phyloP scores from a whole-genome alignment of 2,888 invertebrate genomes.

The Unio pictorum region DNA sequence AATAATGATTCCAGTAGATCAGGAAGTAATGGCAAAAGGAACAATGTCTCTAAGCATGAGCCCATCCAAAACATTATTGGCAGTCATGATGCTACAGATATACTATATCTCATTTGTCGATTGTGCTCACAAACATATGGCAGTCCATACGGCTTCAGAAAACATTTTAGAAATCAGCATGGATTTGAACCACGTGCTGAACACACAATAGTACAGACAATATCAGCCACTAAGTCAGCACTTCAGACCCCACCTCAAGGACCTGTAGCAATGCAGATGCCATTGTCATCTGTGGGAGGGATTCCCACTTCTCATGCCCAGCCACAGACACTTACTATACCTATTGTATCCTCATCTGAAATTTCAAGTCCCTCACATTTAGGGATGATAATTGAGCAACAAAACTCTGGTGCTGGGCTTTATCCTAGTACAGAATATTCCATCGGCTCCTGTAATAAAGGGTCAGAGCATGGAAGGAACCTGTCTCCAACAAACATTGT shows the following conservation, averaged over 20 bases:
- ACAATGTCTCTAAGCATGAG: conserved; percentile 61
- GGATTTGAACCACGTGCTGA: conserved; percentile 67
- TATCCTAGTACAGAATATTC: background rate
- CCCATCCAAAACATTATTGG: conserved; percentile 66
- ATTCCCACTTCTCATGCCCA: conserved; percentile 1
- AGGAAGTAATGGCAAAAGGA: conserved; percentile 20
- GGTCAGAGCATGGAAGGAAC: no score
- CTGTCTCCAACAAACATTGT: background rate
- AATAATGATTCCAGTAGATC: background rate
- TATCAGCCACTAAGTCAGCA: conserved; percentile 64
- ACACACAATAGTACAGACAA: conserved; percentile 66
- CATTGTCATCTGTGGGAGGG: conserved; percentile 3
- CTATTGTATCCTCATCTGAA: background rate
- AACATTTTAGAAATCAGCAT: conserved; percentile 68
- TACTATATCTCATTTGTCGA: conserved; percentile 66
- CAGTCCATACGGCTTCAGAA: conserved; percentile 67
- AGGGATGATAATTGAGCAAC: no score
- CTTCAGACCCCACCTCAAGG: conserved; percentile 31
- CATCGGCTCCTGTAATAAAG: no score
- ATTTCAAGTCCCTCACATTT: no score
- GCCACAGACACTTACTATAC: background rate
- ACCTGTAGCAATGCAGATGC: conserved; percentile 2
- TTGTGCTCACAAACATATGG: conserved; percentile 66
- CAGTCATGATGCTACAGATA: conserved; percentile 63
- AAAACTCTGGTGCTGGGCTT: background rate